A percentile compares a stretch with the other conserved stretches of the same genome.
Evolutionary conservation across 2,888 invertebrate genomes (phyloP).

Genomic region (Cheilosia vernalis): DNA sequence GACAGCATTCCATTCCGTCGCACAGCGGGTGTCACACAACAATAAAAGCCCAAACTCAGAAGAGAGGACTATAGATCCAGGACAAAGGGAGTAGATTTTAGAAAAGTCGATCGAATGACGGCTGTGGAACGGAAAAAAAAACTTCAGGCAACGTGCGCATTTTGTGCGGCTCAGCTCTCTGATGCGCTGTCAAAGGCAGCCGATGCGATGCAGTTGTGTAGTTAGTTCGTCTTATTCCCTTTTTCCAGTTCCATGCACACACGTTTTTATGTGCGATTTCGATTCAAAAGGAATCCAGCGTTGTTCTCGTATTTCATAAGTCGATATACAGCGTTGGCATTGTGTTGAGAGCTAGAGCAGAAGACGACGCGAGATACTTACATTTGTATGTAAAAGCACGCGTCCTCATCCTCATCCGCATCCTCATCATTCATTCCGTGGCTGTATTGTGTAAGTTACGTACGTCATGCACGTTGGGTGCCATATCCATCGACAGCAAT

Average conservation of each 20-base stretch:
- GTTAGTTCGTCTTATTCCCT: slow-evolving; percentile 16
- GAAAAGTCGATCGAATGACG: slow-evolving; percentile 46
- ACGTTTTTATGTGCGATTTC: slow-evolving; percentile 37
- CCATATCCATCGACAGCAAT: slow-evolving; percentile 58
- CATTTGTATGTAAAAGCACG: slow-evolving; percentile 47
- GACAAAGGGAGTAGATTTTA: slow-evolving; percentile 32
- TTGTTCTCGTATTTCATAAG: slow-evolving; percentile 29
- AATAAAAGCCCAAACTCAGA: slow-evolving; percentile 20
- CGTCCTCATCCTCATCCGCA: slow-evolving; percentile 14
- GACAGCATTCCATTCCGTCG: slow-evolving; percentile 27
- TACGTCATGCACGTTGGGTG: slow-evolving; percentile 10
- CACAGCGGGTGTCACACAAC: slow-evolving; percentile 26
- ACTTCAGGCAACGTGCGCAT: slow-evolving; percentile 23
- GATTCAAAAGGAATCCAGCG: slow-evolving; percentile 44
- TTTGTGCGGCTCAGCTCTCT: slow-evolving; percentile 13
- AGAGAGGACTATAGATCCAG: neutral
- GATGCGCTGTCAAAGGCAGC: slow-evolving; percentile 43
- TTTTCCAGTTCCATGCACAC: neutral
- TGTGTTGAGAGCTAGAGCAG: neutral
- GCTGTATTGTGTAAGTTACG: slow-evolving; percentile 19
- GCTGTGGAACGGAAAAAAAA: slow-evolving; percentile 3
- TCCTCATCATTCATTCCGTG: slow-evolving; percentile 37
- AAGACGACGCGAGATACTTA: slow-evolving; percentile 5
- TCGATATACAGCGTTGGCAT: slow-evolving; percentile 14
- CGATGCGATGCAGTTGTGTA: slow-evolving; percentile 3